Percentiles rank a stretch among this genome's conserved stretches.
Evolutionary conservation across 2,797 vertebrate species (phyloP).

Genomic region (Acomys russatus): DNA sequence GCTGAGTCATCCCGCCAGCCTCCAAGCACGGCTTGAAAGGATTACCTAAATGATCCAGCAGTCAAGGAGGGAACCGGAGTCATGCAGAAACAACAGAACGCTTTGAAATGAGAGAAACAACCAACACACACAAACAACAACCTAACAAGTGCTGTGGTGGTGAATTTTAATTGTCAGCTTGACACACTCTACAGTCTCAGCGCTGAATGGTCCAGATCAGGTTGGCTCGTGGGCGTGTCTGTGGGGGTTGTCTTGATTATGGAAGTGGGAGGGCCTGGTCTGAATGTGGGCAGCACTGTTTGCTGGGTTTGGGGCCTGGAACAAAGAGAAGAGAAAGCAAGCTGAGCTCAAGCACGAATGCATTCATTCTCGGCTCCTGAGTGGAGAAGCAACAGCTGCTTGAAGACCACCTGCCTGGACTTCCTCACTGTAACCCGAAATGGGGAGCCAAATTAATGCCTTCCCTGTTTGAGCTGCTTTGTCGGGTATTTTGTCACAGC

Average conservation of each 20-base stretch:
- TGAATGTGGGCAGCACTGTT: too few relatives aligned
- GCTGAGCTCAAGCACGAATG: accelerated
- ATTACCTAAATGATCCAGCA: background rate
- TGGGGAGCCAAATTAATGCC: background rate
- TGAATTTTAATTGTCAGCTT: background rate
- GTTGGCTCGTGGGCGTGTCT: background rate
- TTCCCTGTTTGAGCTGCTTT: background rate
- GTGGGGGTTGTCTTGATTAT: background rate
- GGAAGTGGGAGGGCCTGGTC: background rate
- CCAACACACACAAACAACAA: background rate
- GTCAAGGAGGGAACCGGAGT: background rate
- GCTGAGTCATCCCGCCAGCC: background rate
- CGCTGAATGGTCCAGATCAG: background rate
- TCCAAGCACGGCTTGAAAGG: background rate
- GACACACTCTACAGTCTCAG: background rate
- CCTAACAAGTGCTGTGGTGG: background rate
- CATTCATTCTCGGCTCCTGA: background rate
- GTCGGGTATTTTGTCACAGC: background rate
- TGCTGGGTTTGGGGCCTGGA: background rate
- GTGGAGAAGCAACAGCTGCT: background rate
- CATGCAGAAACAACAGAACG: background rate
- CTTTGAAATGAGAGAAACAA: background rate
- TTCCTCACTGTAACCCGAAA: background rate
- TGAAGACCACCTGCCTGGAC: too few relatives aligned
- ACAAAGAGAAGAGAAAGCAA: background rate